Evolutionary conservation across 2,888 invertebrate species (phyloP).

Genomic region (Arrhopalites spinosus): DNA sequence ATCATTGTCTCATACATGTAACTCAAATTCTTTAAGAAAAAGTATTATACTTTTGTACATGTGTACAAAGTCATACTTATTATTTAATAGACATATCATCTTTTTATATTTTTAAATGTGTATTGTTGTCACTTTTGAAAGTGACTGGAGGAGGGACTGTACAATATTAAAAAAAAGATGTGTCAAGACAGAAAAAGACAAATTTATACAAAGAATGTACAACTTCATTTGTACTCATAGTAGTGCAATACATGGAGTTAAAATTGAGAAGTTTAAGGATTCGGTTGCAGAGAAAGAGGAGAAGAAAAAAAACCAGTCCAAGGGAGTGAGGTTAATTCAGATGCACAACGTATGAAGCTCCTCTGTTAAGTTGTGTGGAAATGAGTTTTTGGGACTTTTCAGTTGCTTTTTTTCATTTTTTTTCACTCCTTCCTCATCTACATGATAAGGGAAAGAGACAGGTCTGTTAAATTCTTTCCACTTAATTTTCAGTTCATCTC

Average conservation of each 20-base stretch:
- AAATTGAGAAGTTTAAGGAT: background rate
- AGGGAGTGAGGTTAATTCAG: background rate
- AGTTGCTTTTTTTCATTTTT: background rate
- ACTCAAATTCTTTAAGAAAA: background rate
- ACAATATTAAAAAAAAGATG: too few relatives aligned
- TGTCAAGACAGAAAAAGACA: too few relatives aligned
- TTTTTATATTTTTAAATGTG: too few relatives aligned
- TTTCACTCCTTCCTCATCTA: slow-evolving; percentile 19
- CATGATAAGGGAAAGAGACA: slow-evolving; percentile 31
- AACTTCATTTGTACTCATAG: too few relatives aligned
- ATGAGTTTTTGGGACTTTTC: slow-evolving; percentile 17
- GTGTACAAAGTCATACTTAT: too few relatives aligned
- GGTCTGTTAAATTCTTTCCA: slow-evolving; percentile 26
- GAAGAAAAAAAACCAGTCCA: too few relatives aligned
- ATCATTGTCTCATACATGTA: background rate
- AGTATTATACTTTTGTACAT: too few relatives aligned
- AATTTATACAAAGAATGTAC: too few relatives aligned
- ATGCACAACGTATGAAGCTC: background rate
- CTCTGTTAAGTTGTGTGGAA: background rate
- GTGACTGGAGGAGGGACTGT: too few relatives aligned
- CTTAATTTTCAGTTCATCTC: slow-evolving; percentile 32
- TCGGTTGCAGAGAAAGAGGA: background rate
- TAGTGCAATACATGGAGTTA: background rate
- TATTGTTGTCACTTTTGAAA: too few relatives aligned
- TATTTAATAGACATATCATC: too few relatives aligned